Percentiles rank a stretch among this genome's conserved stretches.
These are phyloP conservation scores for Melipona beecheii DNA, from an alignment of 2,888 invertebrate species.

Conservation along the genomic window DNA sequence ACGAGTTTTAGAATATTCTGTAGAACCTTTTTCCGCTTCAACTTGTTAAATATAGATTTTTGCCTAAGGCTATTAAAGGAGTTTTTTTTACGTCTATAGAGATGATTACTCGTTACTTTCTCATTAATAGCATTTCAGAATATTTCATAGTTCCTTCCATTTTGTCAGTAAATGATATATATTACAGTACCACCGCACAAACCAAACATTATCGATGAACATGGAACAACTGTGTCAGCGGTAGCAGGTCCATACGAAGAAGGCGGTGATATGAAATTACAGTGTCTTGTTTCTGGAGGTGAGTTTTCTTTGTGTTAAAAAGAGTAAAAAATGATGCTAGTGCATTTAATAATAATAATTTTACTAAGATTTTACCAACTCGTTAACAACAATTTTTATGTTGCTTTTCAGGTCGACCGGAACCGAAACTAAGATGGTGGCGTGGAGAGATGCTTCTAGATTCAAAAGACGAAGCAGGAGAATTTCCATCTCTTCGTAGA, in stretches of 20 bases:
- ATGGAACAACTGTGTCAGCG: constrained; percentile 87
- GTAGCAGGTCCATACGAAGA: constrained; percentile 91
- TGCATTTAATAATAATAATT: too few relatives aligned
- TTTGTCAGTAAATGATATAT: constrained; percentile 58
- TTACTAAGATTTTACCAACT: too few relatives aligned
- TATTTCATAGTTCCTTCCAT: background rate
- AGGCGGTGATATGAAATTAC: constrained; percentile 89
- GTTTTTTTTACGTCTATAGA: too few relatives aligned
- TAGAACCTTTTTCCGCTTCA: too few relatives aligned
- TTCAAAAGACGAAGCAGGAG: constrained; percentile 85
- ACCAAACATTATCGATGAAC: constrained; percentile 90
- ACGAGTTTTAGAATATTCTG: too few relatives aligned
- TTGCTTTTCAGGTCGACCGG: constrained; percentile 88
- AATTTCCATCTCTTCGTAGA: constrained; percentile 85
- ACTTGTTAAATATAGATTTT: too few relatives aligned
- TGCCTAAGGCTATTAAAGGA: too few relatives aligned
- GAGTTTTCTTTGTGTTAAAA: constrained; percentile 78
- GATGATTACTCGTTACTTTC: too few relatives aligned
- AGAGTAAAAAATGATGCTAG: background rate
- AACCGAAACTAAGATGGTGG: constrained; percentile 91
- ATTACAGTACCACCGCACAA: constrained; percentile 90
- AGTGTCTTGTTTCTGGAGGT: constrained; percentile 92
- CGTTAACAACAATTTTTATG: constrained; percentile 16
- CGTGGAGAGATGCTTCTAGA: constrained; percentile 88
- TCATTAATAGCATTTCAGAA: too few relatives aligned